phyloP scores from a whole-genome alignment of 2,113 vertebrate genomes.

The Camarhynchus parvulus region DNA sequence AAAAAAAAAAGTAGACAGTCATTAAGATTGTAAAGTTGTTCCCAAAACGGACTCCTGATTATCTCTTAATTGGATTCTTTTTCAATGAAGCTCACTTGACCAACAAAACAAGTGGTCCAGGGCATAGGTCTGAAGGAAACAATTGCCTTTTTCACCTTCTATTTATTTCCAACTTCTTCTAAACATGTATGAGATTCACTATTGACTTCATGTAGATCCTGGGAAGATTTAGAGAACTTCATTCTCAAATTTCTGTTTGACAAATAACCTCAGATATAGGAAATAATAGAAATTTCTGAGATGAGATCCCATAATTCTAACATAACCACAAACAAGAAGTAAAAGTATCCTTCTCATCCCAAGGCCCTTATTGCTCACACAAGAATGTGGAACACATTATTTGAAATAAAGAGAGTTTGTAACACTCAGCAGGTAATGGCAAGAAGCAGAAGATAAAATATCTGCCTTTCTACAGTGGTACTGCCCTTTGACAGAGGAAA shows the following conservation, averaged over 20 bases:
- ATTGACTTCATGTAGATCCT: not conserved
- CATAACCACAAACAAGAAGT: not conserved
- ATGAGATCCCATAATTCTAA: not conserved
- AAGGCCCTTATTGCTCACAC: not conserved
- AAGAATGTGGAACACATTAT: not conserved
- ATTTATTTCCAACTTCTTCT: not conserved
- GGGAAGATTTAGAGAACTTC: not conserved
- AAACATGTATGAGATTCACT: not conserved
- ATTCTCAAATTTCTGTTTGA: not conserved
- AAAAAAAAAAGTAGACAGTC: not conserved
- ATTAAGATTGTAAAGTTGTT: not conserved
- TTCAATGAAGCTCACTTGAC: not conserved
- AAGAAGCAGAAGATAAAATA: not conserved
- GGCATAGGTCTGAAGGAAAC: not conserved
- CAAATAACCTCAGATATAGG: not conserved
- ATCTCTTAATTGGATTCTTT: not conserved
- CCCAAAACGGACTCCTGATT: not conserved
- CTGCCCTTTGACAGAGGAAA: not conserved
- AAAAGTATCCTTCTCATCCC: not conserved
- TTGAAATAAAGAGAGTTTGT: not conserved
- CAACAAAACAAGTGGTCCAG: not conserved
- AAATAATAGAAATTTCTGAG: slow-evolving; percentile 13
- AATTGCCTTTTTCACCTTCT: not conserved
- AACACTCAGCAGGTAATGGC: not conserved
- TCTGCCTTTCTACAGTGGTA: not conserved